A percentile compares a stretch with the other conserved stretches of the same genome.
These are phyloP conservation scores for Polylopha cassiicola DNA, from an alignment of 2,888 invertebrate species.

Conservation along the genomic window DNA sequence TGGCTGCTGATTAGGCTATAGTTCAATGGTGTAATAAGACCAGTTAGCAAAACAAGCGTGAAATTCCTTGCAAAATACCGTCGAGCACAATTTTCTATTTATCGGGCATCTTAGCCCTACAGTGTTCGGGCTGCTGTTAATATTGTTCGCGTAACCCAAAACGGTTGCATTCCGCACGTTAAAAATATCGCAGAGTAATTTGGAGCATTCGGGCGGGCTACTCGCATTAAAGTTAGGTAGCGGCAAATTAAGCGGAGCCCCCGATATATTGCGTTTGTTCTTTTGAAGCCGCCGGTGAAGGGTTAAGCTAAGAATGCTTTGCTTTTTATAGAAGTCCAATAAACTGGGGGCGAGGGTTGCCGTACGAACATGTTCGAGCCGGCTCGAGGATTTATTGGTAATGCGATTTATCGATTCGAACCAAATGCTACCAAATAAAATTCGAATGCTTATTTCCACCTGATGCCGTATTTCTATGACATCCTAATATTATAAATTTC, in stretches of 20 bases:
- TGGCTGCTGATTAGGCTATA: slow-evolving; percentile 10
- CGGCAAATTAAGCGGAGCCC: slow-evolving; percentile 72
- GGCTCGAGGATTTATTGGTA: slow-evolving; percentile 1
- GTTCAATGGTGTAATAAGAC: slow-evolving; percentile 12
- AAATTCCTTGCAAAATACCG: slow-evolving; percentile 25
- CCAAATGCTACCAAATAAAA: neutral
- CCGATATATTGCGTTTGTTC: slow-evolving; percentile 77
- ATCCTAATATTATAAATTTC: slow-evolving; percentile 34
- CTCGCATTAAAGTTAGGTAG: slow-evolving; percentile 69
- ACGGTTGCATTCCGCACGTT: slow-evolving; percentile 70
- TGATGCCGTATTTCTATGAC: neutral
- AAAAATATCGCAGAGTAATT: slow-evolving; percentile 76
- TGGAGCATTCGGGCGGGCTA: slow-evolving; percentile 66
- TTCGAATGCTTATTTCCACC: neutral
- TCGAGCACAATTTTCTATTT: slow-evolving; percentile 25
- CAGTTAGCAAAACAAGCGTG: slow-evolving; percentile 14
- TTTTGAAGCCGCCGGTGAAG: slow-evolving; percentile 74
- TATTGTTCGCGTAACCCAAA: slow-evolving; percentile 66
- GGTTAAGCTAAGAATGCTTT: slow-evolving; percentile 78
- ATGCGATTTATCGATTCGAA: slow-evolving; percentile 1
- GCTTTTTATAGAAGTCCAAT: slow-evolving; percentile 73
- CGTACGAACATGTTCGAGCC: slow-evolving; percentile 5
- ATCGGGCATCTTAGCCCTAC: slow-evolving; percentile 46
- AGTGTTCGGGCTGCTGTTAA: slow-evolving; percentile 49
- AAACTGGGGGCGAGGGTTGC: slow-evolving; percentile 44